Evolutionary conservation across 2,797 vertebrate species (phyloP).

Genomic region (Lagocephalus sceleratus): DNA sequence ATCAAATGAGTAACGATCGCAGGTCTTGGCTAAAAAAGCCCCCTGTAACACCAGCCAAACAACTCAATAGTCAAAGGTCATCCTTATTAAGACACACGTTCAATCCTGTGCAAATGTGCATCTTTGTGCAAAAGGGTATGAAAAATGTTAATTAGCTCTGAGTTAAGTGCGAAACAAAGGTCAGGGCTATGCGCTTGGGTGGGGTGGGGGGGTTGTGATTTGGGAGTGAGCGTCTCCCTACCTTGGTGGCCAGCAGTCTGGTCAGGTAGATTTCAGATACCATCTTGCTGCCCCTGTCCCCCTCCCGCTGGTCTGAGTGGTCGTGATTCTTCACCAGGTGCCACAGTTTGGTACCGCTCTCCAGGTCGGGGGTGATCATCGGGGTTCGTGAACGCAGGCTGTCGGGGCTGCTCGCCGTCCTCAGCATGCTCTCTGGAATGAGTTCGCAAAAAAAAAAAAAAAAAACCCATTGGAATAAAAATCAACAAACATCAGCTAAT

Average conservation of each 20-base stretch:
- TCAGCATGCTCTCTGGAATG: conserved; percentile 92
- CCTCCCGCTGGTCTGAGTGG: conserved; percentile 94
- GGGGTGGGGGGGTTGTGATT: neutral
- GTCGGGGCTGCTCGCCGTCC: conserved; percentile 96
- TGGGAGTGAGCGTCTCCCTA: conserved; percentile 47
- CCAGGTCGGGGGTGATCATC: conserved; percentile 97
- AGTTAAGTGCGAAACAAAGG: conserved; percentile 72
- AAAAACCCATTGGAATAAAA: neutral
- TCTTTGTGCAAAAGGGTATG: conserved; percentile 69
- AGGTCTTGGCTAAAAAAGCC: conserved; percentile 38
- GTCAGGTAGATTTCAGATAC: conserved; percentile 98
- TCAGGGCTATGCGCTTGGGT: conserved; percentile 56
- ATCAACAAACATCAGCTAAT: neutral
- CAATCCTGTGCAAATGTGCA: conserved; percentile 57
- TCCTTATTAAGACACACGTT: conserved; percentile 73
- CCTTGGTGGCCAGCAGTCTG: conserved; percentile 93
- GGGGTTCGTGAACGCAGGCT: conserved; percentile 93
- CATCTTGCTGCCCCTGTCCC: conserved; percentile 97
- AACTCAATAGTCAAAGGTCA: conserved; percentile 82
- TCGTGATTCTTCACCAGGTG: conserved; percentile 98
- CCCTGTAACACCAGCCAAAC: conserved; percentile 59
- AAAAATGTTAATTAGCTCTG: conserved; percentile 78
- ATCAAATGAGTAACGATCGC: conserved; percentile 40
- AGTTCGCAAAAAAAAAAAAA: neutral
- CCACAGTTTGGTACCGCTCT: conserved; percentile 97